These are phyloP conservation scores for Emydura subglobosa DNA, from an alignment of 2,113 vertebrate species.

Conservation along the genomic window DNA sequence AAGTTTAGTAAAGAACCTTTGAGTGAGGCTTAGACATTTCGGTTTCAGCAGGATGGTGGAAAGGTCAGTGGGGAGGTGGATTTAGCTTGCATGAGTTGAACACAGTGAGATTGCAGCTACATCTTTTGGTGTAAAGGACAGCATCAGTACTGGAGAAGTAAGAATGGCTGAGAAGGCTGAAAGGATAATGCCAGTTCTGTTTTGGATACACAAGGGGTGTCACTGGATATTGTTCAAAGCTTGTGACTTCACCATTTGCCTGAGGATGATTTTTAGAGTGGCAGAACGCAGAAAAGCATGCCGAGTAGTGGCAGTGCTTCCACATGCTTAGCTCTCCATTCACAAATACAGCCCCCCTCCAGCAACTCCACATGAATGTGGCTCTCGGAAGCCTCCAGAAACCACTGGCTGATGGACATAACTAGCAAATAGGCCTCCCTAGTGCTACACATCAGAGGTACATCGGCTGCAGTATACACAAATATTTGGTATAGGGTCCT, in stretches of 20 bases:
- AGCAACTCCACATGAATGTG: not conserved
- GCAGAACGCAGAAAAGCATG: not conserved
- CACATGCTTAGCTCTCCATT: not conserved
- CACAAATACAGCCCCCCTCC: not conserved
- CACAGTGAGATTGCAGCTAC: not conserved
- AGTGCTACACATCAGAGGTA: not conserved
- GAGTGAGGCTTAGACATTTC: not conserved
- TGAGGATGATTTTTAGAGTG: not conserved
- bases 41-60: not conserved
- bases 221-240: not conserved
- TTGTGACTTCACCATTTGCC: not conserved
- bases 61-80: not conserved
- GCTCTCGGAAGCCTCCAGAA: not conserved
- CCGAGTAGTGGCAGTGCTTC: not conserved
- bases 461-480: not conserved
- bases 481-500: not conserved
- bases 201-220: not conserved
- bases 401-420: constrained; percentile 15
- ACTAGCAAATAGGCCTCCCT: not conserved
- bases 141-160: not conserved
- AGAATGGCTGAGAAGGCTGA: not conserved
- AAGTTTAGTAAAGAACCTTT: not conserved
- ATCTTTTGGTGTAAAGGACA: constrained; percentile 2
- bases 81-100: not conserved
- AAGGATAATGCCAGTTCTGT: not conserved